Percentiles rank a stretch among this genome's conserved stretches.
phyloP scores from a whole-genome alignment of 2,888 invertebrate genomes.

The Blastobasis lacticolella region DNA sequence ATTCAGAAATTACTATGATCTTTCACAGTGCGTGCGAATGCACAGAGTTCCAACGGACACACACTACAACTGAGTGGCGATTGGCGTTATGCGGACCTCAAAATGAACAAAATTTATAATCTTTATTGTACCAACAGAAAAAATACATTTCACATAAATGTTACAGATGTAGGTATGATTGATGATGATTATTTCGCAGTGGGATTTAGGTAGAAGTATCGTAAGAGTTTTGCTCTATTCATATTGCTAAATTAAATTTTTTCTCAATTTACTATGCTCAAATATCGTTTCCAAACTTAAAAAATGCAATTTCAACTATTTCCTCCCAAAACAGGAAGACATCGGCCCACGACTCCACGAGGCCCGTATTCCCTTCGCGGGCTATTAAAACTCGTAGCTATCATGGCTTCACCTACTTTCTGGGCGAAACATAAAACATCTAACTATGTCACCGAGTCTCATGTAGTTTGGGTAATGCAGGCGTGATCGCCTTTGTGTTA shows the following conservation, averaged over 20 bases:
- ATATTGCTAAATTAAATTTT: not conserved
- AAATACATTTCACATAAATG: too few species aligned
- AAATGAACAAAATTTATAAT: too few species aligned
- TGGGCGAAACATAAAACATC: conserved; percentile 1
- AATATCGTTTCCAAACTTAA: not conserved
- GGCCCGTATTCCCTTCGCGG: conserved; percentile 7
- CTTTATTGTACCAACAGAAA: too few species aligned
- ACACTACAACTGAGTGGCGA: too few species aligned
- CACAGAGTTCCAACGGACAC: too few species aligned
- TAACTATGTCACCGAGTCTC: conserved; percentile 7
- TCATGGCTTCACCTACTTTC: conserved; percentile 12
- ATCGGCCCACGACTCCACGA: conserved; percentile 6
- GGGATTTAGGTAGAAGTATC: too few species aligned
- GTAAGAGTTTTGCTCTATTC: too few species aligned
- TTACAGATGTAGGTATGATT: too few species aligned
- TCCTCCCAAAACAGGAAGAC: not conserved
- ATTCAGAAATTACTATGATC: not conserved
- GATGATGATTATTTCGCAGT: too few species aligned
- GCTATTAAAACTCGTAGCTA: conserved; percentile 21
- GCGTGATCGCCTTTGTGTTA: too few species aligned
- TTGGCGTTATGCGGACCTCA: too few species aligned
- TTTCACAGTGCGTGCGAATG: too few species aligned
- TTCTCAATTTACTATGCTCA: not conserved
- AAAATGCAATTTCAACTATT: not conserved
- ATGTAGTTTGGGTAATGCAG: not conserved